Percentiles rank a stretch among this genome's conserved stretches.
Evolutionary conservation across 2,797 vertebrate genomes (phyloP).

Genomic region (Cirrhinus mrigala): DNA sequence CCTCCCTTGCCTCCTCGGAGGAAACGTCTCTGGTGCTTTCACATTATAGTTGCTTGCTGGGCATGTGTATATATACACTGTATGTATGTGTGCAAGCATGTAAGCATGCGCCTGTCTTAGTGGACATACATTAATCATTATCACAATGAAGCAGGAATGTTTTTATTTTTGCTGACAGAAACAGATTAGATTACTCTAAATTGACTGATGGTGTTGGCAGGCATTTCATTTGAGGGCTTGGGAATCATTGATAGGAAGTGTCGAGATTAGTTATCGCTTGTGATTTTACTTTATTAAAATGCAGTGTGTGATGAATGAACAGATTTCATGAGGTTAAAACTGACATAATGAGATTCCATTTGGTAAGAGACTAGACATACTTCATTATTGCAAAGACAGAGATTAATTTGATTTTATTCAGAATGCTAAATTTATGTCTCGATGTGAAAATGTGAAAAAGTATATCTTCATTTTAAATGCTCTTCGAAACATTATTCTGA

Average conservation of each 20-base stretch:
- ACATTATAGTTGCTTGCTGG: background rate
- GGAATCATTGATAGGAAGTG: constrained; percentile 36
- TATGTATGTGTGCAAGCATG: background rate
- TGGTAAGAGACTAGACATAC: constrained; percentile 14
- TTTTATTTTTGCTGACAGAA: constrained; percentile 50
- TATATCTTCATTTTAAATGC: background rate
- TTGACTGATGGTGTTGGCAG: constrained; percentile 50
- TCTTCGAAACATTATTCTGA: background rate
- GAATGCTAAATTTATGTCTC: constrained; percentile 6
- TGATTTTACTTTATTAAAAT: constrained; percentile 43
- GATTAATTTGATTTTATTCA: constrained; percentile 12
- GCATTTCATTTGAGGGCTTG: constrained; percentile 34
- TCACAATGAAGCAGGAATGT: constrained; percentile 34
- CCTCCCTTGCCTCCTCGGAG: too few species aligned
- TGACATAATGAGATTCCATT: constrained; percentile 41
- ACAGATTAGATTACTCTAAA: constrained; percentile 50
- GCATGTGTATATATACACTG: background rate
- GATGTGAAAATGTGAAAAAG: constrained; percentile 3
- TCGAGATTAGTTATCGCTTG: constrained; percentile 43
- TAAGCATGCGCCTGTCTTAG: background rate
- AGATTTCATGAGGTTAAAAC: constrained; percentile 45
- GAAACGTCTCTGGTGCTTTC: too few species aligned
- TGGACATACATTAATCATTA: constrained; percentile 42
- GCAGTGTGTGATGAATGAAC: constrained; percentile 42
- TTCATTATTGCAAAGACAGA: constrained; percentile 25